Conservation (phyloP, 2,797 vertebrate genomes). For the Rhinoraja longicauda region DNA sequence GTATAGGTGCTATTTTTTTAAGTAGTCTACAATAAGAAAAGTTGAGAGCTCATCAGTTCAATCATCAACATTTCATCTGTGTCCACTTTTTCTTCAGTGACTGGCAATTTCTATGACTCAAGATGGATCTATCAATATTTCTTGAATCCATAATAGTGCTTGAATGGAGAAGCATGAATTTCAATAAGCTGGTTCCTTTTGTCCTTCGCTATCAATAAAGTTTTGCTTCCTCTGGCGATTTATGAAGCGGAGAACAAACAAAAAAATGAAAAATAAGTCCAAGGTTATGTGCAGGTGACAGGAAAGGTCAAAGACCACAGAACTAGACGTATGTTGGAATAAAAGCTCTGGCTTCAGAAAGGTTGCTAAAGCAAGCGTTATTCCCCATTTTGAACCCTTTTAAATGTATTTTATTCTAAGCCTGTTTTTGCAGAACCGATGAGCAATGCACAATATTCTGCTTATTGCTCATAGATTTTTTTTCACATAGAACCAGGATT, state of each 20-base stretch:
- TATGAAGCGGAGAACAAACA: background rate
- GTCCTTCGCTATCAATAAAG: background rate
- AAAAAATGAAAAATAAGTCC: background rate
- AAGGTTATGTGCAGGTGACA: background rate
- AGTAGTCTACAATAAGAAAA: background rate
- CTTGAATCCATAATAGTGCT: slow-evolving; percentile 13
- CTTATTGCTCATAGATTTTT: background rate
- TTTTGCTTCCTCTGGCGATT: background rate
- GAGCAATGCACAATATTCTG: background rate
- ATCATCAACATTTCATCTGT: background rate
- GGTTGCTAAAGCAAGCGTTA: background rate
- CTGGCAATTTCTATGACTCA: background rate
- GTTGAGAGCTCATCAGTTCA: background rate
- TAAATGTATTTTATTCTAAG: background rate
- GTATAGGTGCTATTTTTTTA: background rate
- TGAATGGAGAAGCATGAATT: background rate
- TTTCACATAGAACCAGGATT: background rate
- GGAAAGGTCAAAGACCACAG: background rate
- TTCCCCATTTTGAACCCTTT: background rate
- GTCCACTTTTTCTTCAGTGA: background rate
- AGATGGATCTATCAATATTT: background rate
- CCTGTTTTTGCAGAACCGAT: background rate
- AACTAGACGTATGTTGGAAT: background rate
- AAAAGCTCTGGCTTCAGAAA: background rate
- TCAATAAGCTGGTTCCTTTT: background rate